These are phyloP conservation scores for Cynocephalus volans DNA, from an alignment of 2,113 vertebrate genomes.

Conservation along the genomic window DNA sequence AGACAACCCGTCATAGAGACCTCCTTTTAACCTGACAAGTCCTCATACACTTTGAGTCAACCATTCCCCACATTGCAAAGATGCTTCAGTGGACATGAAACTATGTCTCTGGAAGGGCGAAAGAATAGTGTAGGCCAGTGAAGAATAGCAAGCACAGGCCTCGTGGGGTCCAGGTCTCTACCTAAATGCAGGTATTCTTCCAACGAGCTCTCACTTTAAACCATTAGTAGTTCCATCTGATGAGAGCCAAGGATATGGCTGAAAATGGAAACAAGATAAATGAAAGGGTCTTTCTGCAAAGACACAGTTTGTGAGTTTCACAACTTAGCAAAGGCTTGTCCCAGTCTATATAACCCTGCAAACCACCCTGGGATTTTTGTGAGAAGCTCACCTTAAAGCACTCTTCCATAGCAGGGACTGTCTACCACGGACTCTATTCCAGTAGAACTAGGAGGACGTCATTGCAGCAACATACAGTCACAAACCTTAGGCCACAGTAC, in stretches of 20 bases:
- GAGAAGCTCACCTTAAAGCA: not conserved
- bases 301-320: not conserved
- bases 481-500: fast-evolving
- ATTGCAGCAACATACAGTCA: not conserved
- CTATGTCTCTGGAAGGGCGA: not conserved
- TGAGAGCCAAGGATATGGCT: not conserved
- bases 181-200: not conserved
- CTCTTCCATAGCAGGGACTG: not conserved
- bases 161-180: not conserved
- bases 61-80: not conserved
- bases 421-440: not conserved
- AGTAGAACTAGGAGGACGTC: not conserved
- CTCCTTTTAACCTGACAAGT: not conserved
- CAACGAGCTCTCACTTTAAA: not conserved
- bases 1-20: not conserved
- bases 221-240: not conserved
- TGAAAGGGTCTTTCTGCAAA: not conserved
- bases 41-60: not conserved
- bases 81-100: not conserved
- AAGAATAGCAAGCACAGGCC: not conserved
- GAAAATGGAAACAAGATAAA: not conserved
- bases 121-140: not conserved
- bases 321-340: not conserved
- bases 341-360: not conserved
- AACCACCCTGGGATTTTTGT: not conserved